phyloP scores from a whole-genome alignment of 1,140 invertebrate genomes.

The Papilio dardanus region DNA sequence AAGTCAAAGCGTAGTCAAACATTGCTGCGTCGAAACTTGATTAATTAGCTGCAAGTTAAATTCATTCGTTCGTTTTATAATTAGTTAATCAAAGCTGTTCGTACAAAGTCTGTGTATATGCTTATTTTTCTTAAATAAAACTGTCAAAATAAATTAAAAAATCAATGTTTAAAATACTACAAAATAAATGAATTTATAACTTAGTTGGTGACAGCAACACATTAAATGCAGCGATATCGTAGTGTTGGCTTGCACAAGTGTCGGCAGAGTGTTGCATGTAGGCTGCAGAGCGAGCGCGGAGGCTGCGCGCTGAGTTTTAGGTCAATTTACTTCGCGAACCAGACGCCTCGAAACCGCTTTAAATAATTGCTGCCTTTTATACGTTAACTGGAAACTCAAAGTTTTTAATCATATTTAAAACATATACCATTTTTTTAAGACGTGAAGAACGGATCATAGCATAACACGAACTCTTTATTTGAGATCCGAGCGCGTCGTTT shows the following conservation, averaged over 20 bases:
- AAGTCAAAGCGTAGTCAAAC: neutral
- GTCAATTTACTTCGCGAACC: neutral
- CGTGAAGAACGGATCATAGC: no score
- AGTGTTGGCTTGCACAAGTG: neutral
- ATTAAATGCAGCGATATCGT: neutral
- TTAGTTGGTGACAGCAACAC: neutral
- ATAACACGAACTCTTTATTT: neutral
- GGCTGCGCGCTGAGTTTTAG: neutral
- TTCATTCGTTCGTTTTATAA: neutral
- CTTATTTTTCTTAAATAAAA: neutral
- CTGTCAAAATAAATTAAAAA: no score
- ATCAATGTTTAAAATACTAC: no score
- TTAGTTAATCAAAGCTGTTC: neutral
- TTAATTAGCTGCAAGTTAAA: constrained; percentile 14
- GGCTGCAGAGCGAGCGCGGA: neutral
- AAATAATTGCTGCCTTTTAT: constrained; percentile 2
- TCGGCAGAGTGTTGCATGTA: neutral
- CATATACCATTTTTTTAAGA: neutral
- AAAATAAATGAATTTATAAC: neutral
- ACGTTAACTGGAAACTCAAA: neutral
- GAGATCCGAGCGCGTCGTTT: neutral
- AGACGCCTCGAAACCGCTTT: neutral
- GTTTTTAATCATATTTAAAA: neutral
- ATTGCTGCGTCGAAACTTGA: neutral
- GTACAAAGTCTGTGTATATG: neutral